phyloP scores from a whole-genome alignment of 2,888 invertebrate species.

The Cryptocephalus moraei region DNA sequence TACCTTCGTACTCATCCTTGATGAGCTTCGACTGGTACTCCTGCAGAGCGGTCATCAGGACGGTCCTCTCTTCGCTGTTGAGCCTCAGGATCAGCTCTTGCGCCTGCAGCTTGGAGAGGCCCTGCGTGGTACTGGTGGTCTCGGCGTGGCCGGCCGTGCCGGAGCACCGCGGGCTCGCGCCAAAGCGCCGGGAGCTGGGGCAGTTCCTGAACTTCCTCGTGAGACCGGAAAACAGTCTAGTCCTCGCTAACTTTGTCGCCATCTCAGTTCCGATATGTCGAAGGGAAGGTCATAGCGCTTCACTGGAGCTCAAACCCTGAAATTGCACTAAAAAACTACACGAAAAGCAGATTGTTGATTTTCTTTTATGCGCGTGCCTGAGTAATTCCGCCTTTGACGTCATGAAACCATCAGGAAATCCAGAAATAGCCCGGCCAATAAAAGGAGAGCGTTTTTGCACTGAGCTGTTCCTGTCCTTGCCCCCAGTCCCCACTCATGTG shows the following conservation, averaged over 20 bases:
- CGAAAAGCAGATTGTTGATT: no score
- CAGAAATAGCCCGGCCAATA: no score
- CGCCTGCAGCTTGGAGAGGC: conserved; percentile 55
- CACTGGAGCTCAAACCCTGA: not conserved
- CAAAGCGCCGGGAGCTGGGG: conserved; percentile 17
- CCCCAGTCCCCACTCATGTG: no score
- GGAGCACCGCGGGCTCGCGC: conserved; percentile 19
- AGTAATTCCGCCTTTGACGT: no score
- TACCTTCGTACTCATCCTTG: conserved; percentile 74
- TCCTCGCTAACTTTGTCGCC: conserved; percentile 18
- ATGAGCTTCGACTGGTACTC: conserved; percentile 65
- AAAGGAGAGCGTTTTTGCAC: no score
- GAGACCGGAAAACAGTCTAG: conserved; percentile 8
- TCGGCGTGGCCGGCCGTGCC: conserved; percentile 36
- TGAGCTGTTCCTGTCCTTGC: no score
- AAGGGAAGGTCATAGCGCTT: not conserved
- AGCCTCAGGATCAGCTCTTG: conserved; percentile 62
- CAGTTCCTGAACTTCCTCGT: conserved; percentile 16
- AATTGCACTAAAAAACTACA: no score
- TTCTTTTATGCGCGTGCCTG: no score
- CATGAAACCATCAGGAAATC: no score
- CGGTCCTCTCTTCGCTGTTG: conserved; percentile 60
- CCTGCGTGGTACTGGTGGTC: conserved; percentile 35
- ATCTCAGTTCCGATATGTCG: conserved; percentile 4
- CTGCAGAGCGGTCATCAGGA: conserved; percentile 57